Evolutionary conservation across 2,888 invertebrate species (phyloP), one percentile per base, ranked within the genome.

Genomic region (Torymus tubicola): DNA sequence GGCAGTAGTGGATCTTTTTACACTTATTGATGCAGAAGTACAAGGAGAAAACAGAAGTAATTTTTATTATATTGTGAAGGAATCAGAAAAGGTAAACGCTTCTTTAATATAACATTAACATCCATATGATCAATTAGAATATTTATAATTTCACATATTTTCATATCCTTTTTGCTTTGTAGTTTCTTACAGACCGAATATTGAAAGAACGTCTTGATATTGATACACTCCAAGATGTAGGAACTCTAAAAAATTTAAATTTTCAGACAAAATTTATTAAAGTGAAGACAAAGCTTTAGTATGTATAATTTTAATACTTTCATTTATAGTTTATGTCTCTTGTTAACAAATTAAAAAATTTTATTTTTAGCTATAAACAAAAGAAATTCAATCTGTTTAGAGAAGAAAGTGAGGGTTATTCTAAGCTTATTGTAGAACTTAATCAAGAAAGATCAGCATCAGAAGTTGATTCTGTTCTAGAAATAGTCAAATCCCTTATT

Each of bases 361-460:
- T 80, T 82, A 81, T 94, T 94, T 94, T 82, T 91, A 99, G 99
- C 91, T 99, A 99, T 91, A 99, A 99, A 91, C 99, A 99, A 91
- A 95, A 98, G 87, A 99, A 99, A 89, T 99, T 99, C 91, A 99
- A 99, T 92, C 93, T 99, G 87, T 96, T 99, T 89, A 94, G 99
- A 75, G 99, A 99, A 92, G 99, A 99, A 92, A 98, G 97, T 92
- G 99, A 99, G 93, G 99, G 99, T 8, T 99, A 98, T 92, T 96
- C 99, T 1, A 99, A 99, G 91, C 92, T 99, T 65, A 95, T 98
- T 79, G 96, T 97, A 18, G 99, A 99, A 92, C 92, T 99, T 81
- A 97, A 97, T 93, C 97, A 97, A 91, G 96, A 96, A 87, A 93
- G 94, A 84, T 93, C 93, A 78, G 93, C 93, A 87, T 90, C 84